These are phyloP conservation scores for Chrysochloris asiatica DNA, from an alignment of 2,113 vertebrate species.

Conservation along the genomic window DNA sequence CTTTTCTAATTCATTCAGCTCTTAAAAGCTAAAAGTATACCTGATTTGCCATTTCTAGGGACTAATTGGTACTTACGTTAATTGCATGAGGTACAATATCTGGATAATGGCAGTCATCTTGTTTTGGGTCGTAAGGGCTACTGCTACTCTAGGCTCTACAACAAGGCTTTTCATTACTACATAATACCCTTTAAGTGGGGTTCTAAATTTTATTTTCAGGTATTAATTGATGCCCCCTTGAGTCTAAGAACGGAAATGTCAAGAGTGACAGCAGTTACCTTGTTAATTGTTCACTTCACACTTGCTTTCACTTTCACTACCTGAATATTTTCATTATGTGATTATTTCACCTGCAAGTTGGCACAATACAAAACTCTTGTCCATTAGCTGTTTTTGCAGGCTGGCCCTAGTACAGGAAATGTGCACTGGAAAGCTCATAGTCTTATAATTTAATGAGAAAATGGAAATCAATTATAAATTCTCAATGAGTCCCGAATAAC, in stretches of 20 bases:
- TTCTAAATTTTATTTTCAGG: slow-evolving; percentile 75
- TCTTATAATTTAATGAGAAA: slow-evolving; percentile 36
- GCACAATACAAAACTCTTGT: background rate
- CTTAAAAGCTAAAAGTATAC: slow-evolving; percentile 62
- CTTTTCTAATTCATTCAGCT: slow-evolving; percentile 55
- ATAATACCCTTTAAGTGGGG: slow-evolving; percentile 60
- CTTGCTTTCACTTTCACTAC: slow-evolving; percentile 50
- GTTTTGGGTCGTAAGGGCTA: slow-evolving; percentile 65
- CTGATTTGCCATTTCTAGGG: slow-evolving; percentile 67
- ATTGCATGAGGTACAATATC: slow-evolving; percentile 65
- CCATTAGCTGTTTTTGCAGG: background rate
- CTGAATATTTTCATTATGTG: slow-evolving; percentile 18
- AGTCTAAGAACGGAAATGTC: slow-evolving; percentile 66
- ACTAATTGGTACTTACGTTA: slow-evolving; percentile 74
- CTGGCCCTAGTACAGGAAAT: background rate
- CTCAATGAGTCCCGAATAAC: background rate
- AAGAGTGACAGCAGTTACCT: slow-evolving; percentile 44
- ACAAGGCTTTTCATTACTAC: slow-evolving; percentile 58
- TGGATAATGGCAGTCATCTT: slow-evolving; percentile 67
- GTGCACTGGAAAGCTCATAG: background rate
- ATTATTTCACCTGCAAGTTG: slow-evolving; percentile 49
- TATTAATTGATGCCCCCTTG: slow-evolving; percentile 61
- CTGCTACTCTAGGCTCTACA: slow-evolving; percentile 54
- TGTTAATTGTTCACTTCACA: slow-evolving; percentile 54
- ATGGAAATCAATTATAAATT: slow-evolving; percentile 26